phyloP scores from a whole-genome alignment of 2,888 invertebrate genomes.

The Latrodectus hesperus region DNA sequence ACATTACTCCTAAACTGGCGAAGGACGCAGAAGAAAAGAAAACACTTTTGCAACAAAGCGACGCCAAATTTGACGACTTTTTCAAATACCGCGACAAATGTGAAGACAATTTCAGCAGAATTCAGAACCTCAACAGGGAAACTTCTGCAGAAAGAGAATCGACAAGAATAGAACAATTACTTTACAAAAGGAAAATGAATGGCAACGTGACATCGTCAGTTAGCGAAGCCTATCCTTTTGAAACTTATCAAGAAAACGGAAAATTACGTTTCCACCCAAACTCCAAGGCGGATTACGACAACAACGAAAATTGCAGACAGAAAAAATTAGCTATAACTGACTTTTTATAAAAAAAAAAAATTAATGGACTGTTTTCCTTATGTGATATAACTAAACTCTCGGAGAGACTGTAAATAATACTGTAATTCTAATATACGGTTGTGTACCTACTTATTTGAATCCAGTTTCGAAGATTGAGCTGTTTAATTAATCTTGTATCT shows the following conservation, averaged over 20 bases:
- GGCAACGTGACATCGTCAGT: constrained; percentile 14
- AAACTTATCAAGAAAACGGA: constrained; percentile 8
- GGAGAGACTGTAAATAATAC: too few species aligned
- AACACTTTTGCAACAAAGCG: background rate
- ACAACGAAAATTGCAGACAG: constrained; percentile 36
- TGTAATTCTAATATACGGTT: too few species aligned
- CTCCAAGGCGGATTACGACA: constrained; percentile 5
- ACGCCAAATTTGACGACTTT: constrained; percentile 30
- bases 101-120: constrained; percentile 52
- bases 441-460: too few species aligned
- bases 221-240: constrained; percentile 17
- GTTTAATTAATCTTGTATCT: too few species aligned
- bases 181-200: constrained; percentile 38
- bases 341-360: constrained; percentile 18
- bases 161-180: constrained; percentile 21
- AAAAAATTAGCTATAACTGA: constrained; percentile 56
- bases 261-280: background rate
- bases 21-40: background rate
- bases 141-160: constrained; percentile 28
- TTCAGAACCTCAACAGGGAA: constrained; percentile 36
- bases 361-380: background rate
- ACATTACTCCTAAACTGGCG: background rate
- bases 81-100: constrained; percentile 33
- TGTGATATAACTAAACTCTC: constrained; percentile 18
- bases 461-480: too few species aligned